These are phyloP conservation scores for Penaeus japonicus DNA, from an alignment of 1,140 invertebrate genomes.

Conservation along the genomic window DNA sequence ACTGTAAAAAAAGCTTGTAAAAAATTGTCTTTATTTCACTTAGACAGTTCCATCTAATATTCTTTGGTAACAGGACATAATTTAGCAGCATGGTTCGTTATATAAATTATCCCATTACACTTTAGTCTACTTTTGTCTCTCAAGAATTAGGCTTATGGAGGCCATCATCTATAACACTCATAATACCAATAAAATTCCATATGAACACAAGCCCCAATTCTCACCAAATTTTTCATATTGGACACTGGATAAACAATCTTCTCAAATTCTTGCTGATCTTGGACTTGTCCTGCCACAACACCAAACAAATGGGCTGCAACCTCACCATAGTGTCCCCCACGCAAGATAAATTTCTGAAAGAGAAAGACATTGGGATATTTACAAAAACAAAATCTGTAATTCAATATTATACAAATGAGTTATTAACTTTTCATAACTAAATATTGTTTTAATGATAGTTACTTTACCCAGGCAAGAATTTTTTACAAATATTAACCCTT, in stretches of 20 bases:
- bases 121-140: no score
- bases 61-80: not conserved
- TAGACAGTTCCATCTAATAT: no score
- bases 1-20: not conserved
- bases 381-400: not conserved
- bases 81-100: not conserved
- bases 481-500: no score
- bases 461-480: not conserved
- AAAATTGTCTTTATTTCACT: no score
- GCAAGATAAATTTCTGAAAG: slow-evolving; percentile 69
- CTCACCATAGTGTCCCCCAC: slow-evolving; percentile 76
- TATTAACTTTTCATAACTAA: slow-evolving; percentile 7
- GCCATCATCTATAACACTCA: not conserved
- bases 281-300: slow-evolving; percentile 70
- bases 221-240: slow-evolving; percentile 61
- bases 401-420: not conserved
- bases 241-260: slow-evolving; percentile 60
- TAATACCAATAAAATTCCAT: not conserved
- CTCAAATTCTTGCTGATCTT: slow-evolving; percentile 62
- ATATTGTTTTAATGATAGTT: no score
- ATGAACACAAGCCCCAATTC: slow-evolving; percentile 66
- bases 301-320: slow-evolving; percentile 75
- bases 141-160: no score
- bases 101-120: not conserved
- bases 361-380: not conserved